Evolutionary conservation across 2,113 vertebrate genomes (phyloP).

Genomic region (Symphodus melops): DNA sequence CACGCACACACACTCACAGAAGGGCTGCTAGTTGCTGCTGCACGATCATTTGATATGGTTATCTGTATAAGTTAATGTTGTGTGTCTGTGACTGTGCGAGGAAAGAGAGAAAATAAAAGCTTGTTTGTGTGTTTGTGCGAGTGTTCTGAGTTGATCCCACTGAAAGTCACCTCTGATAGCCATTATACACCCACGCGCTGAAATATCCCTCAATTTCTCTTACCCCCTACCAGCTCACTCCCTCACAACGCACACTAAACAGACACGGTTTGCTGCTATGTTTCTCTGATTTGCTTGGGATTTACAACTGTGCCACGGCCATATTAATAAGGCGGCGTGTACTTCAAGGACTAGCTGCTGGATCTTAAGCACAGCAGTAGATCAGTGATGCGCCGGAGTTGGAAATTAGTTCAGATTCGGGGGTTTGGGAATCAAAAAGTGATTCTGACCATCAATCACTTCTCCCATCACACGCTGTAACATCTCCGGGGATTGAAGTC

Average conservation of each 20-base stretch:
- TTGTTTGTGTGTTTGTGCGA: constrained; percentile 72
- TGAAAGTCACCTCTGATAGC: constrained; percentile 80
- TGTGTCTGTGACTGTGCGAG: constrained; percentile 51
- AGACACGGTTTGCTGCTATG: constrained; percentile 57
- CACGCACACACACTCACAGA: too few relatives aligned
- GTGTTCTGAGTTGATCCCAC: constrained; percentile 74
- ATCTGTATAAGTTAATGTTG: constrained; percentile 63
- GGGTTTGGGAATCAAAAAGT: constrained; percentile 50
- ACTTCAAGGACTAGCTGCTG: constrained; percentile 56
- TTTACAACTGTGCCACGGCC: constrained; percentile 46
- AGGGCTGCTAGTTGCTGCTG: constrained; percentile 34
- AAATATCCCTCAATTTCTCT: constrained; percentile 75
- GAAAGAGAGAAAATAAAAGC: constrained; percentile 13
- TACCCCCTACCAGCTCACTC: constrained; percentile 72
- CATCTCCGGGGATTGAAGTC: constrained; percentile 5
- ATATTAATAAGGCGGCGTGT: constrained; percentile 50
- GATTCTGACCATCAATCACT: constrained; percentile 39
- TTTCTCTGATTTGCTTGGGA: constrained; percentile 71
- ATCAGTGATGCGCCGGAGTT: constrained; percentile 20
- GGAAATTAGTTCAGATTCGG: constrained; percentile 20
- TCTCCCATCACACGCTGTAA: neutral
- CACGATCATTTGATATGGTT: constrained; percentile 55
- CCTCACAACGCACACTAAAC: constrained; percentile 69
- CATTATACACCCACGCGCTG: constrained; percentile 73
- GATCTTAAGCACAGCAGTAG: constrained; percentile 63